phyloP scores from a whole-genome alignment of 2,888 invertebrate species.

The Melanostoma scalare region DNA sequence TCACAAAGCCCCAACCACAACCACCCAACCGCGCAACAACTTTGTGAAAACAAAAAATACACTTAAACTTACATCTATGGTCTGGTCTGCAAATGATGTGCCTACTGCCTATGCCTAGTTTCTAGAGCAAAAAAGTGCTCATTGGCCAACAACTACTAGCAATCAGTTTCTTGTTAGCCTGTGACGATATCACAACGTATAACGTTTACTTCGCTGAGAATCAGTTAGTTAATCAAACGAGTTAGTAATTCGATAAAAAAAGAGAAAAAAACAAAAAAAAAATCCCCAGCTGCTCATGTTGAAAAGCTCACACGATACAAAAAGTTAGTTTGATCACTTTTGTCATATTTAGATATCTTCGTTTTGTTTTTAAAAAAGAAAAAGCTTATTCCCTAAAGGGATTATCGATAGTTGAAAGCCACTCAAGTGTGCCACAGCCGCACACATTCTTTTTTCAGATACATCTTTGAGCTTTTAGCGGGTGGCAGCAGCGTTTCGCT shows the following conservation, averaged over 20 bases:
- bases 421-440: conserved; percentile 37
- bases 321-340: too few species aligned
- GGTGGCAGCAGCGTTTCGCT: conserved; percentile 51
- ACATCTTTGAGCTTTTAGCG: conserved; percentile 62
- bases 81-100: conserved; percentile 42
- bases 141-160: conserved; percentile 61
- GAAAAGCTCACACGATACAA: too few species aligned
- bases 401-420: conserved; percentile 5
- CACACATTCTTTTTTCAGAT: conserved; percentile 34
- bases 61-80: conserved; percentile 32
- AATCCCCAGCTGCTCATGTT: too few species aligned
- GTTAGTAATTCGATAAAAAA: conserved; percentile 15
- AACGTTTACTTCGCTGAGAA: conserved; percentile 39
- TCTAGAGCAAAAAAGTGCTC: conserved; percentile 36
- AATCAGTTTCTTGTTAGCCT: conserved; percentile 67
- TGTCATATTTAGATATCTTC: background rate
- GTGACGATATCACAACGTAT: conserved; percentile 71
- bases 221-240: conserved; percentile 32
- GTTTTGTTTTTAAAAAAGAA: conserved; percentile 32
- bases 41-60: conserved; percentile 40
- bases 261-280: conserved; percentile 36
- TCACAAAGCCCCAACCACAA: conserved; percentile 37
- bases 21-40: conserved; percentile 36
- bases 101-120: conserved; percentile 12
- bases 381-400: conserved; percentile 61